Base-by-base conservation (phyloP, 2,888 invertebrate species). In the Dynastes maya region DNA sequence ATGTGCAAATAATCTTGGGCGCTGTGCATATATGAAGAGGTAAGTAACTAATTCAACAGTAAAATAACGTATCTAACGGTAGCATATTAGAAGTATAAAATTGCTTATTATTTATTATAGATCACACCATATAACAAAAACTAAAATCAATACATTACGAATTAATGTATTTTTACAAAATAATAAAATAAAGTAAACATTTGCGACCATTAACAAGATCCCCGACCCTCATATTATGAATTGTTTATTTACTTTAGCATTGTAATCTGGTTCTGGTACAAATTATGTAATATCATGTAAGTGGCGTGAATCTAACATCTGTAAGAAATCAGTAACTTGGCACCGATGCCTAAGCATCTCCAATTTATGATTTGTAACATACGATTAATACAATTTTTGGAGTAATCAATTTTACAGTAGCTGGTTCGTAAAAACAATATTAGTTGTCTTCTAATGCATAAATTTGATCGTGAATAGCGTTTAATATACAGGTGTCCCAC, bases 331-430 rank as follows among this genome's bases (percentile, higher is more conserved):
- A 63, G 29, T 63, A 63, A 63, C 37, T 63, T 63, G 27, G 63
- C 63, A 63, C 13, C 29, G 32, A 63, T 63, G n/a, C 32, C 63
- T 63, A 63, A 63, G 32, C 5, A 11, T 63, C 29, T 63, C 63
- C 22, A 1, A 27, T 2, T 63, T 32, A 11, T 55, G 13, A 6
- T 55, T 55, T 55, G 22, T 55, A 55, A 37, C 32, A 5, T 37
- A 5, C 32, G 32, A 37, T 37, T 37, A 37, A 37, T 5, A 5
- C 4, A 37, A 37, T 37, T 37, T 11, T 22, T 11, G 11, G 11
- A 61, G 29, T 13, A 45, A 63, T 13, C 63, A n/a, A n/a, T 63
- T 32, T 63, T 63, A 63, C 27, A 63, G 29, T 32, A 27, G 29
- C 13, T 63, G 11, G 29, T 63, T 63, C 63, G 27, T 63, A 63